Evolutionary conservation across 2,113 vertebrate species (phyloP), one percentile per base, ranked within the genome.

Genomic region (Tetrao urogallus): DNA sequence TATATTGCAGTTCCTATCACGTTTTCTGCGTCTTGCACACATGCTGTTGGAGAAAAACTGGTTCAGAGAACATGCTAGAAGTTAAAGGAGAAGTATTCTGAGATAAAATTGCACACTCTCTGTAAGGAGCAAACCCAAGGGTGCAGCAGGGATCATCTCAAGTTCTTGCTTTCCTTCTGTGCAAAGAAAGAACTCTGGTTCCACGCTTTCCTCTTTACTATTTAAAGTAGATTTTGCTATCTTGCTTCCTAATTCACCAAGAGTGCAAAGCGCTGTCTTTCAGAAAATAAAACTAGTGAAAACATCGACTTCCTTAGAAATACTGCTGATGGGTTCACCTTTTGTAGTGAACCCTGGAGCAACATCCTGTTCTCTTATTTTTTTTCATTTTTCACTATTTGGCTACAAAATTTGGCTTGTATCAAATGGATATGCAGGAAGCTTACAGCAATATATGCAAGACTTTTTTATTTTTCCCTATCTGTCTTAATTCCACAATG

Each of bases 31-130:
- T 45, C 71, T 86, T 50, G 32, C 70, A 57, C 11, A 4, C 30
- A 25, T 18, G n/a, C 38, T 84, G 3, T n/a, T 19, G 43, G 50
- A 92, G 32, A 50, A 74, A 75, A 70, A 42, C 38, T 90, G n/a
- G 89, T 92, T 94, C 91, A 85, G 75, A 67, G 91, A 94, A 95
- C 66, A 58, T 73, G 45, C 58, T 77, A 92, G 77, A 96, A 94
- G 84, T 87, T 91, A 91, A 79, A 80, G 63, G 74, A 94, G 84
- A 91, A 94, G 21, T 32, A 71, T 87, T 64, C 84, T 64, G 18
- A 30, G 75, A 66, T 42, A 66, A 30, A 71, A 71, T 25, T 66
- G 71, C 1, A 45, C 3, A 5, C 19, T 36, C n/a, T 28, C 6
- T n/a, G 48, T 69, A 30, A 17, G 11, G 12, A 36, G 66, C 61